phyloP scores from a whole-genome alignment of 2,888 invertebrate species.

The Aporophyla lueneburgensis region DNA sequence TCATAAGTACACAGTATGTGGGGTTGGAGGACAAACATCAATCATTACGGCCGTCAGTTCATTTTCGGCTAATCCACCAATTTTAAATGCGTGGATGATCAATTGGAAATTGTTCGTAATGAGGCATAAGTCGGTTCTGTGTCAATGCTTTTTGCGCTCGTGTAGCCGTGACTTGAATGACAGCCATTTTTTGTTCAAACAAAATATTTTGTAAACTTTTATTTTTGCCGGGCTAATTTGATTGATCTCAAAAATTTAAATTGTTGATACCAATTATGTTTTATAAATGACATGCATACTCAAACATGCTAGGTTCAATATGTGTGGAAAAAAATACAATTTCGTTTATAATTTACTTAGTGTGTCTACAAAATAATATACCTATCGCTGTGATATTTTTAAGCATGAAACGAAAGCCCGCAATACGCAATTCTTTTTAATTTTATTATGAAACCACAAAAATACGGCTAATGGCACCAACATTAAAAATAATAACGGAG shows the following conservation, averaged over 20 bases:
- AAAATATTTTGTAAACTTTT: conserved; percentile 70
- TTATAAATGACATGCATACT: conserved; percentile 31
- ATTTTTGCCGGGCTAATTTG: conserved; percentile 67
- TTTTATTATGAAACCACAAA: conserved; percentile 53
- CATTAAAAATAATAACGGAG: conserved; percentile 70
- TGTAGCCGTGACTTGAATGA: conserved; percentile 63
- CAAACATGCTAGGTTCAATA: conserved; percentile 9
- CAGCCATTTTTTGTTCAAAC: conserved; percentile 67
- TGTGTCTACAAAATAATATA: conserved; percentile 5
- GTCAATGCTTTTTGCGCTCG: conserved; percentile 74
- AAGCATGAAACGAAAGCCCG: conserved; percentile 16
- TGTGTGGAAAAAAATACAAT: conserved; percentile 1
- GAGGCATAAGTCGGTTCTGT: conserved; percentile 70
- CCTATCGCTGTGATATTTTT: background rate
- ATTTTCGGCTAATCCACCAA: conserved; percentile 81
- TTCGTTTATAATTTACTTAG: conserved; percentile 8
- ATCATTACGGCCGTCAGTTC: conserved; percentile 82
- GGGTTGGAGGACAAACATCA: conserved; percentile 86
- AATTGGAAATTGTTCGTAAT: conserved; percentile 81
- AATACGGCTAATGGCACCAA: conserved; percentile 52
- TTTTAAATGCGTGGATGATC: conserved; percentile 83
- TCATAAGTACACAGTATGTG: conserved; percentile 79
- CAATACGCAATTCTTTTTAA: conserved; percentile 37
- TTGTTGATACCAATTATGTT: conserved; percentile 50
- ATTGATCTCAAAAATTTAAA: conserved; percentile 48